phyloP scores from a whole-genome alignment of 1,140 invertebrate genomes.

The Psix sp. region DNA sequence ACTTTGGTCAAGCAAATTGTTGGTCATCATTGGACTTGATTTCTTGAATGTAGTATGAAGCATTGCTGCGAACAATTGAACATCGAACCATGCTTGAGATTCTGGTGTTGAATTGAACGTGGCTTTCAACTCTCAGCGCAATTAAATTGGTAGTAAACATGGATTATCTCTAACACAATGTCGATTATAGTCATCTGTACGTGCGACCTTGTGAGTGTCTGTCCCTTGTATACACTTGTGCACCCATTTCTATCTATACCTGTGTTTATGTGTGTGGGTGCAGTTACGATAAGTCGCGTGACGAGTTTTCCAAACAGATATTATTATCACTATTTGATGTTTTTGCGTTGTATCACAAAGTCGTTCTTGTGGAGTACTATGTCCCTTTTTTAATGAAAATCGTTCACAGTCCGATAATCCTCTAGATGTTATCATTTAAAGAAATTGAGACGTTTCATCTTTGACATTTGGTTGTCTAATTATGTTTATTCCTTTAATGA shows the following conservation, averaged over 20 bases:
- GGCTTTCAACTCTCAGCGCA: conserved; percentile 53
- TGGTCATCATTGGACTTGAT: conserved; percentile 29
- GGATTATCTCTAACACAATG: conserved; percentile 54
- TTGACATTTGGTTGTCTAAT: too few relatives aligned
- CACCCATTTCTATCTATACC: not conserved
- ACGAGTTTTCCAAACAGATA: conserved; percentile 38
- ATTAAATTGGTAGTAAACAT: conserved; percentile 56
- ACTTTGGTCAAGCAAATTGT: conserved; percentile 28
- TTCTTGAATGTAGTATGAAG: conserved; percentile 33
- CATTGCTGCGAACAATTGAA: conserved; percentile 45
- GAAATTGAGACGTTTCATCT: not conserved
- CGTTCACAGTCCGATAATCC: not conserved
- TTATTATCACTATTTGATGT: conserved; percentile 29
- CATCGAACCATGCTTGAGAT: conserved; percentile 45
- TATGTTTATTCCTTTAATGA: not conserved
- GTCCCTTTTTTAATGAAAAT: conserved; percentile 25
- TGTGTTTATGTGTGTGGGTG: too few relatives aligned
- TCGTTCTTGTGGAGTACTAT: conserved; percentile 13
- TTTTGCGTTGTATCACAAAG: conserved; percentile 28
- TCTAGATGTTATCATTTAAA: not conserved
- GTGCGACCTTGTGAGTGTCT: conserved; percentile 22
- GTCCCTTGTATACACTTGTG: conserved; percentile 12
- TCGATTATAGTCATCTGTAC: conserved; percentile 41
- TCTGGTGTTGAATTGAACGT: conserved; percentile 49
- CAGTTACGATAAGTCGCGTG: conserved; percentile 47